Base-by-base conservation (phyloP, 2,888 invertebrate species). In the Dexiosoma caninum region DNA sequence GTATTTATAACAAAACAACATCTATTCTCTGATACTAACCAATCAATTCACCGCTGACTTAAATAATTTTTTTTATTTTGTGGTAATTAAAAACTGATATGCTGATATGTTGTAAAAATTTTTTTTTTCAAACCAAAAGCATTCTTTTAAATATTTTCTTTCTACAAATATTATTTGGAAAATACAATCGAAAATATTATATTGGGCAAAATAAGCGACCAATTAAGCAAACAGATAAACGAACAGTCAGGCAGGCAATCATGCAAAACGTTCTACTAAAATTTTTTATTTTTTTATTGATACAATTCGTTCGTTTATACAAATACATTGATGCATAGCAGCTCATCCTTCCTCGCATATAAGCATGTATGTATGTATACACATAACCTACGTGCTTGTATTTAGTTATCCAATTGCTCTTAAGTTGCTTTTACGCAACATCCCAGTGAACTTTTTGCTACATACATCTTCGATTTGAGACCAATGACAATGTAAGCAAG, bases 211-310 rank as follows among this genome's bases (percentile, higher is more conserved):
- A 60, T 49, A 59, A 40, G 60, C 53, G 62, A 23, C 32, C 55
- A 69, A 51, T 42, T 37, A 59, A 53, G 53, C 62, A 72, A 51
- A 37, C n/a, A n/a, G n/a, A n/a, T n/a, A 30, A 62, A 60, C 32
- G 19, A 32, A 27, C 12, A 27, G 3, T 27, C 42, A 62, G 23
- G 16, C 49, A 71, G 70, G 72, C 62, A 64, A 64, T 64, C 53
- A 72, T 55, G 53, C 44, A 64, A 37, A 72, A 12, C 64, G 10
- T 69, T 57, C 14, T 64, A 16, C 42, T 64, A 55, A 16, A 19
- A 72, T 42, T 44, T n/a, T 55, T 64, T 72, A 55, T 27, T 62
- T 55, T 32, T 55, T 55, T 32, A 44, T 67, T 44, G 67, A 30
- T 44, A 55, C 21, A 44, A 55, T 21, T 55, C 67, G 67, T 44